Conservation (phyloP, 2,888 invertebrate genomes). For the Resseliella maxima region DNA sequence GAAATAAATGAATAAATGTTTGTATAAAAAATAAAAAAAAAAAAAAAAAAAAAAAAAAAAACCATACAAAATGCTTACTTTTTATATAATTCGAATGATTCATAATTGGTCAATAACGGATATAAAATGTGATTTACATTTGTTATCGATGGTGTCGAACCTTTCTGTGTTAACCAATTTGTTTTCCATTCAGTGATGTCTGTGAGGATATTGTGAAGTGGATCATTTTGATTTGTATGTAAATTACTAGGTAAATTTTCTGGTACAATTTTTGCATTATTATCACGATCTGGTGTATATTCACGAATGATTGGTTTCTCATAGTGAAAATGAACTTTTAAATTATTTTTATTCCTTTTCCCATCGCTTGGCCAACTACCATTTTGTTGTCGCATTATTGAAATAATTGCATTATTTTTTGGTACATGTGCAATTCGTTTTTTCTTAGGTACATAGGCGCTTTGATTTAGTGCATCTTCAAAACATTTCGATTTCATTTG, state of each 20-base stretch:
- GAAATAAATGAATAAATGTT: not conserved
- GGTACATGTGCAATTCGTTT: not conserved
- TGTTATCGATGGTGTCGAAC: not conserved
- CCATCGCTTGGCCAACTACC: not conserved
- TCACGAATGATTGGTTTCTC: not conserved
- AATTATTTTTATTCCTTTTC: not conserved
- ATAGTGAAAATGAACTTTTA: not conserved
- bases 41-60: not conserved
- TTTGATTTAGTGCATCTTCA: not conserved
- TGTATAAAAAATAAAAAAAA: not conserved
- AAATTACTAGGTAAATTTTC: not conserved
- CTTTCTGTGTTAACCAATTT: not conserved
- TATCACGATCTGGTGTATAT: not conserved
- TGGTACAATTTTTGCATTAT: not conserved
- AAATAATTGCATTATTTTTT: not conserved
- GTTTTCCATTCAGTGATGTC: slow-evolving; percentile 20
- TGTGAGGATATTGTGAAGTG: not conserved
- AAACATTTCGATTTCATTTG: not conserved
- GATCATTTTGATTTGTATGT: not conserved
- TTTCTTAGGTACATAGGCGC: not conserved
- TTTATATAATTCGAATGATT: not conserved
- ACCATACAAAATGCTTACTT: not conserved
- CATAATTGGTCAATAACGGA: not conserved
- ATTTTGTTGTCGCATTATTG: not conserved
- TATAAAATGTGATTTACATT: not conserved